These are phyloP conservation scores for Parnassius orleans DNA, from an alignment of 2,888 invertebrate species.

Conservation along the genomic window DNA sequence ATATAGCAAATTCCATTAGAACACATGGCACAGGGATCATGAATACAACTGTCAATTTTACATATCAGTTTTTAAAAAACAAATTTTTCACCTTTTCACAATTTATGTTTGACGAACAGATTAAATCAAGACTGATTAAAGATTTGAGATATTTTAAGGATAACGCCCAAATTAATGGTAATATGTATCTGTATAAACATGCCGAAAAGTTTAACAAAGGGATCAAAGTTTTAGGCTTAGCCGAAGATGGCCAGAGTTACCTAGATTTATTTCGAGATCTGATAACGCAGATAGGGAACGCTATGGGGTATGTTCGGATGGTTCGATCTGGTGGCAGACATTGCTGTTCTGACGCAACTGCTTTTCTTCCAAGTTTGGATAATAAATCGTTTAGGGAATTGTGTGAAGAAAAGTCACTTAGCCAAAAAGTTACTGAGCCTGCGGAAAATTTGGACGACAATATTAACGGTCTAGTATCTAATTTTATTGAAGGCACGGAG, in stretches of 20 bases:
- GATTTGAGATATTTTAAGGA: conserved; percentile 92
- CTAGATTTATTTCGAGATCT: conserved; percentile 95
- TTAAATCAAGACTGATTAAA: conserved; percentile 95
- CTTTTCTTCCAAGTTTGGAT: conserved; percentile 91
- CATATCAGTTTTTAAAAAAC: conserved; percentile 95
- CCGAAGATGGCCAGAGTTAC: conserved; percentile 91
- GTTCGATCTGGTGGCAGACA: conserved; percentile 96
- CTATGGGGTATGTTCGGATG: conserved; percentile 97
- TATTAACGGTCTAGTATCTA: conserved; percentile 88
- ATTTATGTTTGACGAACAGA: conserved; percentile 98
- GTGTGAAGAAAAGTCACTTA: conserved; percentile 81
- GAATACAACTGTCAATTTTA: conserved; percentile 96
- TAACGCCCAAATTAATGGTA: conserved; percentile 82
- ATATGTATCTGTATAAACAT: conserved; percentile 91
- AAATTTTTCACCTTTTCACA: conserved; percentile 97
- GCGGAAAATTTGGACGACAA: conserved; percentile 89
- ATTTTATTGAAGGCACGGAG: conserved; percentile 93
- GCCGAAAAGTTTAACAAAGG: conserved; percentile 97
- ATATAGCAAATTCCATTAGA: conserved; percentile 97
- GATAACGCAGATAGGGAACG: conserved; percentile 97
- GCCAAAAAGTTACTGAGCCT: conserved; percentile 82
- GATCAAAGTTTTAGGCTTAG: conserved; percentile 92
- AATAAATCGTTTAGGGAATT: conserved; percentile 82
- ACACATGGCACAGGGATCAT: conserved; percentile 98
- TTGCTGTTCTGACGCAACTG: conserved; percentile 94